These are phyloP conservation scores for Rhingia rostrata DNA, from an alignment of 2,888 invertebrate genomes.

Conservation along the genomic window DNA sequence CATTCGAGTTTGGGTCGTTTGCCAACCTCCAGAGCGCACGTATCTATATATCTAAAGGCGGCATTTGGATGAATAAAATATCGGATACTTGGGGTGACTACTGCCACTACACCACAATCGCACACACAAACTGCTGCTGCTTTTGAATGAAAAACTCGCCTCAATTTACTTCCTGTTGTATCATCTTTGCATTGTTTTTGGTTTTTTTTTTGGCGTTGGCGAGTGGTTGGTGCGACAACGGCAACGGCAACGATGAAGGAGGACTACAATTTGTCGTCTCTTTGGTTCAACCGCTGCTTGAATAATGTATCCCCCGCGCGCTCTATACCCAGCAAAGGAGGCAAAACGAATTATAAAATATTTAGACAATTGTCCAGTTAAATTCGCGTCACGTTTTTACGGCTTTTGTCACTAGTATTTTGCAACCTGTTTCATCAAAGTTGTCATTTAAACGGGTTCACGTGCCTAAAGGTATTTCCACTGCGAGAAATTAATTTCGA, in stretches of 20 bases:
- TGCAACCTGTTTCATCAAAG: conserved; percentile 59
- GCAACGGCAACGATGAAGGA: conserved; percentile 18
- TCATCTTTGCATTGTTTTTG: conserved; percentile 73
- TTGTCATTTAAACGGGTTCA: conserved; percentile 65
- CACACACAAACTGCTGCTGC: background rate
- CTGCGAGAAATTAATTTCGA: conserved; percentile 38
- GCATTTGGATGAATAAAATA: conserved; percentile 72
- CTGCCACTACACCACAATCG: conserved; percentile 1
- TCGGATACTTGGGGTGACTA: conserved; percentile 70
- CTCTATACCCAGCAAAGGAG: background rate
- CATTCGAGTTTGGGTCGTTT: conserved; percentile 73
- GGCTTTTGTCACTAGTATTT: conserved; percentile 71
- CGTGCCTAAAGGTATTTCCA: conserved; percentile 41
- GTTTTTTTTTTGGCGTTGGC: background rate
- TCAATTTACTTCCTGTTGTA: conserved; percentile 73
- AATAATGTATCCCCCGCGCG: conserved; percentile 58
- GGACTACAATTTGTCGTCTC: conserved; percentile 60
- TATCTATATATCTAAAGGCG: conserved; percentile 54
- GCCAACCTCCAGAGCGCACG: conserved; percentile 66
- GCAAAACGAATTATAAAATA: conserved; percentile 71
- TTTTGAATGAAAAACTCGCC: conserved; percentile 71
- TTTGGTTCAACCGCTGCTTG: conserved; percentile 56
- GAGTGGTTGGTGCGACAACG: background rate
- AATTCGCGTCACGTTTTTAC: conserved; percentile 76
- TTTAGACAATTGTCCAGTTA: conserved; percentile 72